phyloP scores from a whole-genome alignment of 2,888 invertebrate species.

The Lacanobia oleracea region DNA sequence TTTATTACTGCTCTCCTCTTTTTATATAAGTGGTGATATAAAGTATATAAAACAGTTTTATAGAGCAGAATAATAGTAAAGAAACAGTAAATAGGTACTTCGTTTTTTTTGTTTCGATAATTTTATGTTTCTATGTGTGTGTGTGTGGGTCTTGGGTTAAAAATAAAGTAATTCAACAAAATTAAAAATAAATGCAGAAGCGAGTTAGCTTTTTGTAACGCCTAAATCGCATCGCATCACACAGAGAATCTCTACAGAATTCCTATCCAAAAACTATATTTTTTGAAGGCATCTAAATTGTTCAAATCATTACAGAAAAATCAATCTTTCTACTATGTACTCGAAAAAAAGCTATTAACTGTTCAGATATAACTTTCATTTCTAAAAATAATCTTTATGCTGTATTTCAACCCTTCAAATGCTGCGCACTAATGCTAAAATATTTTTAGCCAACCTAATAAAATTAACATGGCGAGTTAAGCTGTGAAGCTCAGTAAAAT shows the following conservation, averaged over 20 bases:
- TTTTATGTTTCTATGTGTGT: slow-evolving; percentile 9
- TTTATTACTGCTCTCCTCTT: slow-evolving; percentile 32
- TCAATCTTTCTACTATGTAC: no score
- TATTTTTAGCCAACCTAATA: slow-evolving; percentile 30
- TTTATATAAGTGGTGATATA: slow-evolving; percentile 21
- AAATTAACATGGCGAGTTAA: slow-evolving; percentile 56
- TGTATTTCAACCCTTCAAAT: slow-evolving; percentile 5
- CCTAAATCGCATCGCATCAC: no score
- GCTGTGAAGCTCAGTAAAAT: slow-evolving; percentile 64
- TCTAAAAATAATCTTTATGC: not conserved
- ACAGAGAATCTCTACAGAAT: not conserved
- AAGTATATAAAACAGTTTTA: slow-evolving; percentile 44
- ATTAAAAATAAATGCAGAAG: no score
- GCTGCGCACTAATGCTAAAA: not conserved
- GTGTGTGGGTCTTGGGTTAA: not conserved
- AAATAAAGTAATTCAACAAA: not conserved
- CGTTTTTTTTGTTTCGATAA: not conserved
- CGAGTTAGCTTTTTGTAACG: no score
- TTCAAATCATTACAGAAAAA: not conserved
- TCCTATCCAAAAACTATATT: not conserved
- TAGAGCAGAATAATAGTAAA: slow-evolving; percentile 12
- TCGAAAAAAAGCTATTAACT: no score
- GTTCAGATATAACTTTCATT: no score
- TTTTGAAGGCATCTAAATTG: not conserved
- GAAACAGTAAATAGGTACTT: slow-evolving; percentile 16